Base-by-base conservation (phyloP, 2,888 invertebrate species). In the Rhaphigaster nebulosa region DNA sequence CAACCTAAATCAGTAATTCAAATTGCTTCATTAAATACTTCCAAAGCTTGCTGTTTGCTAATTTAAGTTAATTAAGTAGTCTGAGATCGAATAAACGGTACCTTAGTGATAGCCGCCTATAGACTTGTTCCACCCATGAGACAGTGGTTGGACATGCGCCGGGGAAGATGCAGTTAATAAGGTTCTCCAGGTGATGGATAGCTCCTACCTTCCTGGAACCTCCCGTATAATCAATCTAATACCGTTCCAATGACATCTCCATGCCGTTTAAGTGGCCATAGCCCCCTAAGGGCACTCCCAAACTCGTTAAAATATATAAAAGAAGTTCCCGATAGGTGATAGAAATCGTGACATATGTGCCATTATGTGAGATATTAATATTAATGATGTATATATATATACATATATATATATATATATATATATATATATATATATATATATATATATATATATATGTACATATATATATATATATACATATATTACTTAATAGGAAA, bases 111-210 rank as follows among this genome's bases (percentile, higher is more conserved):
- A 13, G 45, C 45, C 34, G 41, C 80, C 41, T 80, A 76, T 76
- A 41, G 45, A 84, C 84, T 45, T 84, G 45, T 84, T 84, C 41
- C 80, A 38, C 3, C 18, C 26, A 41, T n/a, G 45, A 45, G 45
- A 84, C 45, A 80, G 80, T 80, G 41, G 80, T 80, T 41, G 45
- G 45, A 45, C 84, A n/a, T 5, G n/a, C 26, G 45, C n/a, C 13
- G 84, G 45, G 3, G 84, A 84, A 84, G 84, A 84, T 84, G 26
- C n/a, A 45, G 84, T 84, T 84, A 84, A 84, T 84, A 84, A 50
- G 84, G 84, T n/a, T 84, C 84, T 45, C 84, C 45, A 84, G 45
- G 84, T 84, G 84, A 84, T 84, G 84, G 84, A 84, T 84, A 26
- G 84, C 84, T 50, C 41, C 84, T 26, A 20, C 12, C 45, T 84